Evolutionary conservation across 2,888 invertebrate genomes (phyloP).

Genomic region (Caenorhabditis zanzibari): DNA sequence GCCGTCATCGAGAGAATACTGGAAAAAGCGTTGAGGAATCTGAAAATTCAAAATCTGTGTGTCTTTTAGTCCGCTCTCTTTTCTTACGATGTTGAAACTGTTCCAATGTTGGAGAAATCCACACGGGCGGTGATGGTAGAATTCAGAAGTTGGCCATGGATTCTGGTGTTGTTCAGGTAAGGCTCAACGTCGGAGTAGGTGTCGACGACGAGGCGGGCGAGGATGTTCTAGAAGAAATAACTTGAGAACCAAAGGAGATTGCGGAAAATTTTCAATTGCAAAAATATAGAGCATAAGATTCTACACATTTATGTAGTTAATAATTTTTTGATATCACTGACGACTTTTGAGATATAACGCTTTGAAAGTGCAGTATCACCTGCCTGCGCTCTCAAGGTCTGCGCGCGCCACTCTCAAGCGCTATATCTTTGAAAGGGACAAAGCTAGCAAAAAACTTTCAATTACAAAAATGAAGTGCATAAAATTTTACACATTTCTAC

Average conservation of each 20-base stretch:
- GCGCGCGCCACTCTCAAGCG: too few relatives aligned
- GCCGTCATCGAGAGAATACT: constrained; percentile 71
- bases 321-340: not conserved
- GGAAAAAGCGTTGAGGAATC: constrained; percentile 73
- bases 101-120: constrained; percentile 76
- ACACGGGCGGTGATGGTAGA: constrained; percentile 64
- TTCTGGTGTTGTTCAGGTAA: constrained; percentile 58
- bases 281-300: too few relatives aligned
- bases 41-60: constrained; percentile 34
- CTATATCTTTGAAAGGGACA: too few relatives aligned
- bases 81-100: constrained; percentile 70
- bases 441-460: too few relatives aligned
- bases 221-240: constrained; percentile 58
- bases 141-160: constrained; percentile 71
- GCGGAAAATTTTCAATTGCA: too few relatives aligned
- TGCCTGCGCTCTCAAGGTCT: too few relatives aligned
- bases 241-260: not conserved
- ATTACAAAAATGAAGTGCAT: too few relatives aligned
- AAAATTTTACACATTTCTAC: too few relatives aligned
- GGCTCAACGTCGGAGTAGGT: constrained; percentile 71
- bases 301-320: not conserved
- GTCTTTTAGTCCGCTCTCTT: not conserved
- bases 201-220: constrained; percentile 74
- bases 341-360: too few relatives aligned
- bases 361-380: too few relatives aligned